Evolutionary conservation across 2,797 vertebrate species (phyloP).

Genomic region (Lerista edwardsae): DNA sequence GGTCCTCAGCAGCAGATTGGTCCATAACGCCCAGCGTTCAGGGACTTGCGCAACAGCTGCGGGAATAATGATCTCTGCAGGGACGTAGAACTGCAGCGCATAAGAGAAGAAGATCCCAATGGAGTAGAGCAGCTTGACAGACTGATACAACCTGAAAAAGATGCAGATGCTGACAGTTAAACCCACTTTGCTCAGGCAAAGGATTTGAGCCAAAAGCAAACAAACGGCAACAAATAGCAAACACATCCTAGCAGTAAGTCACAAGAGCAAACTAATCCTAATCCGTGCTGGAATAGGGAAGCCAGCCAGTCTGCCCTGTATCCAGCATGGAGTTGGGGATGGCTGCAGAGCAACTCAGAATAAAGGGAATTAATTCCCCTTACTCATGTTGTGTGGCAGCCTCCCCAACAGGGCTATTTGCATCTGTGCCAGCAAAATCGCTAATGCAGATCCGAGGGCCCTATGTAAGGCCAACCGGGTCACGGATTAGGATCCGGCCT

Average conservation of each 20-base stretch:
- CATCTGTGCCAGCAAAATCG: too few relatives aligned
- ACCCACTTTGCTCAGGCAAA: rapidly evolving
- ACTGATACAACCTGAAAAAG: conserved; percentile 89
- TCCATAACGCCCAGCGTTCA: conserved; percentile 74
- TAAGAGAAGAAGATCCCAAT: conserved; percentile 95
- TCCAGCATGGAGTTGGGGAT: too few relatives aligned
- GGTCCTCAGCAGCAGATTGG: conserved; percentile 85
- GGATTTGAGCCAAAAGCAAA: neutral
- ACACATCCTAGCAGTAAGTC: neutral
- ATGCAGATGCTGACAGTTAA: neutral
- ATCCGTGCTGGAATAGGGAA: too few relatives aligned
- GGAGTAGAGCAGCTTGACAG: conserved; percentile 93
- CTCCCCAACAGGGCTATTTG: too few relatives aligned
- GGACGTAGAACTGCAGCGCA: conserved; percentile 95
- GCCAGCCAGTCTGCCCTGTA: too few relatives aligned
- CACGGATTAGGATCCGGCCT: too few relatives aligned
- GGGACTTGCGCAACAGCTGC: conserved; percentile 75
- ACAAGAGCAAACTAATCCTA: too few relatives aligned
- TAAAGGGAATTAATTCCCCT: too few relatives aligned
- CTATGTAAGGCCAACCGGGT: too few relatives aligned
- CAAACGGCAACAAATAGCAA: neutral
- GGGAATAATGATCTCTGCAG: conserved; percentile 91
- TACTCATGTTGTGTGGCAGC: too few relatives aligned
- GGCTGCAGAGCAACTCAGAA: too few relatives aligned
- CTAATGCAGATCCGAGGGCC: too few relatives aligned